Percentiles rank a stretch among this genome's conserved stretches.
These are phyloP conservation scores for Scaptodrosophila latifasciaeformis DNA, from an alignment of 2,888 invertebrate genomes.

Conservation along the genomic window DNA sequence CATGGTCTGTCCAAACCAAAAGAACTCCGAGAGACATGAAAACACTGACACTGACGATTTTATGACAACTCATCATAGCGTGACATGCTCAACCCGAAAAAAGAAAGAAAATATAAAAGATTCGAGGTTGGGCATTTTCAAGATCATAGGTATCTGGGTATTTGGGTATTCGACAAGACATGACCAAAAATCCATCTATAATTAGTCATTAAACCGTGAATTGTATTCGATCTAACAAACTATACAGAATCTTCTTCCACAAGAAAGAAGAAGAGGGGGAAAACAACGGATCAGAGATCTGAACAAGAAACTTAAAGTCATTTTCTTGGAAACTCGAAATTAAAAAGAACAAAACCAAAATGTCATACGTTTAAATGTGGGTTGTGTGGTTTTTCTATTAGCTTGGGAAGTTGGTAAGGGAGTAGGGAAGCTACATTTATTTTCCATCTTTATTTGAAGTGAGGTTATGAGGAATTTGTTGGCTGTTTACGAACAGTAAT, in stretches of 20 bases:
- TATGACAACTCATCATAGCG: constrained; percentile 71
- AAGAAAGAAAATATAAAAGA: not conserved
- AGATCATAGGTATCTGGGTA: constrained; percentile 15
- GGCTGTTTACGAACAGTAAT: constrained; percentile 37
- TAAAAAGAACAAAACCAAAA: constrained; percentile 10
- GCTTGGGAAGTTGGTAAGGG: not conserved
- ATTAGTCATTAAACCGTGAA: constrained; percentile 72
- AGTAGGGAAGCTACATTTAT: not conserved
- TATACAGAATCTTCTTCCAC: too few species aligned
- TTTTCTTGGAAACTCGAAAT: constrained; percentile 34
- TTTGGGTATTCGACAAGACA: constrained; percentile 1
- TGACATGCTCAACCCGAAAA: constrained; percentile 46
- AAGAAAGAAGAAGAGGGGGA: too few species aligned
- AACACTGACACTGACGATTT: constrained; percentile 55
- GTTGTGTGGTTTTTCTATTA: constrained; percentile 10
- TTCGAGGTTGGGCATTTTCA: not conserved
- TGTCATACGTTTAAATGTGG: constrained; percentile 47
- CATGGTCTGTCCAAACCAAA: constrained; percentile 47
- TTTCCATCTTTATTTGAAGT: constrained; percentile 1
- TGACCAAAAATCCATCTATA: constrained; percentile 55
- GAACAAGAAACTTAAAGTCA: constrained; percentile 36
- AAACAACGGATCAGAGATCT: not conserved
- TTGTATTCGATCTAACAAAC: constrained; percentile 37
- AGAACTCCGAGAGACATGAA: not conserved
- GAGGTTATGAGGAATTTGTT: constrained; percentile 10